These are phyloP conservation scores for Emydocephalus ijimae DNA, from an alignment of 2,113 vertebrate genomes.

Conservation along the genomic window DNA sequence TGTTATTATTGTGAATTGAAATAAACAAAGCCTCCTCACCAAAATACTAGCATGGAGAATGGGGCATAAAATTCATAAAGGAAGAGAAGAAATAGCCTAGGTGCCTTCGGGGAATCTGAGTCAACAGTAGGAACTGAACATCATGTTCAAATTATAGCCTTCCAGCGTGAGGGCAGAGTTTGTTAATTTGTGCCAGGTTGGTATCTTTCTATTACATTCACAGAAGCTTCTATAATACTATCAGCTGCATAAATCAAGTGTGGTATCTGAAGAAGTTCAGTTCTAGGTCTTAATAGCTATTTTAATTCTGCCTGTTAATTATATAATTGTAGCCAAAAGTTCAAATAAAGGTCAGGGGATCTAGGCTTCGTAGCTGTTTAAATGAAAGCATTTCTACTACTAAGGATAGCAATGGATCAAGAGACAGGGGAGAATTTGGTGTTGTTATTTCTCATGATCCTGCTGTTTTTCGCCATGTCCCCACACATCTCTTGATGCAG, in stretches of 20 bases:
- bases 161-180: constrained; percentile 77
- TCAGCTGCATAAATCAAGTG: constrained; percentile 67
- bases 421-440: constrained; percentile 63
- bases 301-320: constrained; percentile 74
- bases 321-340: constrained; percentile 61
- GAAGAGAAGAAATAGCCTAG: constrained; percentile 57
- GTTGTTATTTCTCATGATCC: constrained; percentile 71
- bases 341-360: constrained; percentile 77
- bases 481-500: constrained; percentile 55
- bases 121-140: constrained; percentile 74
- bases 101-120: constrained; percentile 70
- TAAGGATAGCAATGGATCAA: constrained; percentile 68
- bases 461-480: constrained; percentile 61
- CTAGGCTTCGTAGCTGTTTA: constrained; percentile 68
- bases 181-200: constrained; percentile 73
- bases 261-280: constrained; percentile 72
- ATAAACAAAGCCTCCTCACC: constrained; percentile 53
- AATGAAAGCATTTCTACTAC: constrained; percentile 65
- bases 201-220: constrained; percentile 72
- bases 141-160: constrained; percentile 76
- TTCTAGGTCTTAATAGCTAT: constrained; percentile 71
- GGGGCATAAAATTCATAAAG: constrained; percentile 68
- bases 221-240: constrained; percentile 69
- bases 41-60: constrained; percentile 55
- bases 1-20: constrained; percentile 53